Conservation (phyloP, 2,888 invertebrate species). For the Epinotia ramella region DNA sequence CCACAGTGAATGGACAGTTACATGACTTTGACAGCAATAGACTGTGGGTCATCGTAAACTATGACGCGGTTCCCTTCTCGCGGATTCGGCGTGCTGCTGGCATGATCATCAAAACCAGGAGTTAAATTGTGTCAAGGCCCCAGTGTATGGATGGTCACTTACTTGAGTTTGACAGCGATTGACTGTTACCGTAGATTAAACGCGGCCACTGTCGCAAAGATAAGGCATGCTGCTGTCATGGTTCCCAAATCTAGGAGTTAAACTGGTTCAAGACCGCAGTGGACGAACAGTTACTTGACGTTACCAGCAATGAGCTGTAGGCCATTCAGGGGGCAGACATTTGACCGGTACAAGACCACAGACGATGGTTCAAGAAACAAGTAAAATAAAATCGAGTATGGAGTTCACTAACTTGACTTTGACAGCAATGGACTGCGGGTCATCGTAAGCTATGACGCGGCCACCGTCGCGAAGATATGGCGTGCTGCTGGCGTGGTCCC, state of each 20-base stretch:
- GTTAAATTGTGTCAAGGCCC: too few species aligned
- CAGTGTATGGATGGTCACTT: slow-evolving; percentile 49
- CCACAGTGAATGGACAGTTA: background rate
- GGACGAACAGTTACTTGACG: background rate
- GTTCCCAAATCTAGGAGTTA: slow-evolving; percentile 89
- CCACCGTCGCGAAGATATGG: slow-evolving; percentile 87
- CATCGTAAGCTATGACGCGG: slow-evolving; percentile 91
- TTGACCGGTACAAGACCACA: too few species aligned
- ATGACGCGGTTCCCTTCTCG: background rate
- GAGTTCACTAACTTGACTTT: slow-evolving; percentile 87
- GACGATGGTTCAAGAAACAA: too few species aligned
- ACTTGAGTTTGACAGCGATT: slow-evolving; percentile 89
- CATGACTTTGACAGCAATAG: background rate
- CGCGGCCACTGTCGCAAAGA: slow-evolving; percentile 77
- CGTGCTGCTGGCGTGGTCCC: slow-evolving; percentile 87
- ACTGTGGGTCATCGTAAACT: background rate
- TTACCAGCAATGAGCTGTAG: too few species aligned
- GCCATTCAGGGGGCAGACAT: too few species aligned
- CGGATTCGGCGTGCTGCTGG: too few species aligned
- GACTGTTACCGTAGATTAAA: slow-evolving; percentile 66
- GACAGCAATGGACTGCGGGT: slow-evolving; percentile 88
- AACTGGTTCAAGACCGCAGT: slow-evolving; percentile 73
- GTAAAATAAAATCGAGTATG: too few species aligned
- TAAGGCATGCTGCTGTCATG: slow-evolving; percentile 85
- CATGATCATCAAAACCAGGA: too few species aligned